Evolutionary conservation across 2,113 vertebrate genomes (phyloP).

Genomic region (Labeo catla): DNA sequence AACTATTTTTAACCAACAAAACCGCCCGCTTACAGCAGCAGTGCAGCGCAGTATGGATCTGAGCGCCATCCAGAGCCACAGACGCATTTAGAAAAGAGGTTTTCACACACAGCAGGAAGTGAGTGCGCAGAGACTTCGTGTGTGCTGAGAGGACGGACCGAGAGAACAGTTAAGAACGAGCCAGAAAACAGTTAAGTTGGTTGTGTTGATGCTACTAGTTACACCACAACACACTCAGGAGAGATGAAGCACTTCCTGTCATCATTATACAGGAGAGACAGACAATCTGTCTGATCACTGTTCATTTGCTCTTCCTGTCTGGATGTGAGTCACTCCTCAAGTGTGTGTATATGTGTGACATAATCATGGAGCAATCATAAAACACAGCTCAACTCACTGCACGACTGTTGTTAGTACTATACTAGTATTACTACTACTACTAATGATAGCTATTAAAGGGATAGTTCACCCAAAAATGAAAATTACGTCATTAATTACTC

Average conservation of each 20-base stretch:
- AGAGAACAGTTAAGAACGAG: not conserved
- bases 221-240: not conserved
- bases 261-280: too few relatives aligned
- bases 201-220: not conserved
- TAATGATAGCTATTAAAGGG: too few relatives aligned
- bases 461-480: too few relatives aligned
- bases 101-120: conserved; percentile 3
- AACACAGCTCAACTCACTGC: too few relatives aligned
- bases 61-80: not conserved
- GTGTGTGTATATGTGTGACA: too few relatives aligned
- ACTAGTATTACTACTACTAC: too few relatives aligned
- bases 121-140: not conserved
- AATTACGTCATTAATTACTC: too few relatives aligned
- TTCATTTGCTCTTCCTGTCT: too few relatives aligned
- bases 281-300: too few relatives aligned
- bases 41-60: not conserved
- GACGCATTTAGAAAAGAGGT: not conserved
- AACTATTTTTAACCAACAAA: conserved; percentile 51
- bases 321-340: too few relatives aligned
- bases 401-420: too few relatives aligned
- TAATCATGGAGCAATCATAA: too few relatives aligned
- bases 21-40: conserved; percentile 27
- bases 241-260: not conserved
- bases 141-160: not conserved
- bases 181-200: not conserved